A percentile compares a stretch with the other conserved stretches of the same genome.
Evolutionary conservation across 2,888 invertebrate species (phyloP).

Genomic region (Allophyes oxyacanthae): DNA sequence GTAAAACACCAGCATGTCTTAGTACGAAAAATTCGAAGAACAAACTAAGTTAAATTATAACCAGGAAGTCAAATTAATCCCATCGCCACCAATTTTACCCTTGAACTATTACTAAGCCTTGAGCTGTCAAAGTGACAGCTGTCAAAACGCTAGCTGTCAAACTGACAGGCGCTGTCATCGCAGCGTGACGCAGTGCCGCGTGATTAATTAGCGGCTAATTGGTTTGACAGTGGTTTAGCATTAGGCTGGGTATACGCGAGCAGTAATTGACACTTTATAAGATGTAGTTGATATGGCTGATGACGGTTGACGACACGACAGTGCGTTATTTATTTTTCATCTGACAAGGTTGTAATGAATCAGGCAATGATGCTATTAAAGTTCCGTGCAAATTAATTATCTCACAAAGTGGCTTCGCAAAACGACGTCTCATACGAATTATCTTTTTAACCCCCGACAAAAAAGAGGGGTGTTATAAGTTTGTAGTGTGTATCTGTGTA

Average conservation of each 20-base stretch:
- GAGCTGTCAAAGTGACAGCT: constrained; percentile 78
- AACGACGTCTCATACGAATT: too few species aligned
- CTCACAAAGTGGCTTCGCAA: too few species aligned
- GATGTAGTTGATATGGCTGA: constrained; percentile 46
- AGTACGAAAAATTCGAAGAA: too few species aligned
- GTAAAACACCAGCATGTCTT: too few species aligned
- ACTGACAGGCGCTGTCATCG: constrained; percentile 73
- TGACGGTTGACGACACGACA: constrained; percentile 33
- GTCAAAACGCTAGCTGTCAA: constrained; percentile 76
- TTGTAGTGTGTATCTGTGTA: too few species aligned
- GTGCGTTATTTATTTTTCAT: constrained; percentile 2
- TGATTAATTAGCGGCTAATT: constrained; percentile 76
- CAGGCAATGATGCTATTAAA: too few species aligned
- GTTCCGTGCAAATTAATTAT: too few species aligned
- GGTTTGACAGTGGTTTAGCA: constrained; percentile 67
- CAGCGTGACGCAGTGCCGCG: constrained; percentile 67
- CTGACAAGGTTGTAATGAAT: too few species aligned
- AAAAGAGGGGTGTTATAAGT: too few species aligned
- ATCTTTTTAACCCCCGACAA: too few species aligned
- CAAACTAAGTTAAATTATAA: constrained; percentile 8
- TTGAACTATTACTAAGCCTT: constrained; percentile 68
- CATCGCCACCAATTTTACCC: constrained; percentile 55
- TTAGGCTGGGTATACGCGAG: constrained; percentile 49
- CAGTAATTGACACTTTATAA: constrained; percentile 52
- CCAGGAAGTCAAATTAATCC: constrained; percentile 50